A percentile compares a stretch with the other conserved stretches of the same genome.
Evolutionary conservation across 2,113 vertebrate species (phyloP).

Genomic region (Erythrolamprus reginae): DNA sequence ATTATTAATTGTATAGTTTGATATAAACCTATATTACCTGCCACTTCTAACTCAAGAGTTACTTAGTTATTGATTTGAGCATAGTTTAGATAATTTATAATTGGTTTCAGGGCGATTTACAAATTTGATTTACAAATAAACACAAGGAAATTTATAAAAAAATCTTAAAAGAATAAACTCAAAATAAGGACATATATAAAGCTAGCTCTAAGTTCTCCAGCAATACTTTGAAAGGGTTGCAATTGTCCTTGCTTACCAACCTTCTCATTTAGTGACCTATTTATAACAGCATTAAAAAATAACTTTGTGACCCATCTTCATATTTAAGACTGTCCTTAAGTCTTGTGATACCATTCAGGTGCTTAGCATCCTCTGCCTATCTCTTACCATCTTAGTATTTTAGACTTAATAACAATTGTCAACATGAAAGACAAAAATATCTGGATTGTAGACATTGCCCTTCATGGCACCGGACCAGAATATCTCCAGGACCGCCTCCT

Average conservation of each 20-base stretch:
- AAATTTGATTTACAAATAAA: neutral
- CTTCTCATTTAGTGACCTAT: neutral
- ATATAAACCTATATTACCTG: neutral
- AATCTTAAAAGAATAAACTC: neutral
- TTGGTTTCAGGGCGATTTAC: neutral
- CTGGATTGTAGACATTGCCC: neutral
- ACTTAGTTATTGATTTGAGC: neutral
- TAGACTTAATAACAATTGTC: neutral
- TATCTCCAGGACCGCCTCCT: too few relatives aligned
- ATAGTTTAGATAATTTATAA: neutral
- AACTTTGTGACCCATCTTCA: neutral
- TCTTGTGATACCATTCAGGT: neutral
- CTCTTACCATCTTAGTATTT: neutral
- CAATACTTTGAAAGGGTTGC: neutral
- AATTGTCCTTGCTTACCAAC: neutral
- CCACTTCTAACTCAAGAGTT: neutral
- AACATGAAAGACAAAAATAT: neutral
- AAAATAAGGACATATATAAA: neutral
- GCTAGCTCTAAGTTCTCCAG: neutral
- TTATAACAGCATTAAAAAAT: neutral
- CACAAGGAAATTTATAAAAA: neutral
- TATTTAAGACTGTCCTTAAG: neutral
- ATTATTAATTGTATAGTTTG: neutral
- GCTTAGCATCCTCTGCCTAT: neutral
- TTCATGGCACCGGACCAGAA: too few relatives aligned